Evolutionary conservation across 2,797 vertebrate species (phyloP).

Genomic region (Silurus lanzhouensis): DNA sequence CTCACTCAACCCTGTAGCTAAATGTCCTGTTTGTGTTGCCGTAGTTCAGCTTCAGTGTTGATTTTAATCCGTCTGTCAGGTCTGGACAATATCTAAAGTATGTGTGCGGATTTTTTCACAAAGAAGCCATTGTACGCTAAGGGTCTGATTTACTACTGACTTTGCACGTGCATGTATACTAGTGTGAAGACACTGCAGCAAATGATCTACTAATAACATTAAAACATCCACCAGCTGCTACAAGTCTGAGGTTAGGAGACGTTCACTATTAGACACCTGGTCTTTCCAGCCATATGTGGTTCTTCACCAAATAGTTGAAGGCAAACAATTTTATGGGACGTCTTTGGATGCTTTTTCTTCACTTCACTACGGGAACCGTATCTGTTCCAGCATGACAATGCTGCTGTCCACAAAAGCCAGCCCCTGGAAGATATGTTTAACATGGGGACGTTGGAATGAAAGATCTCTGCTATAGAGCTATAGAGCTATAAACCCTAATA

Average conservation of each 20-base stretch:
- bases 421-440: too few relatives aligned
- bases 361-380: too few relatives aligned
- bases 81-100: conserved; percentile 13
- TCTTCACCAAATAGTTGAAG: too few relatives aligned
- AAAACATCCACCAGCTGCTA: background rate
- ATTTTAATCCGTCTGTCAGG: conserved; percentile 4
- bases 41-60: background rate
- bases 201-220: background rate
- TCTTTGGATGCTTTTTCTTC: too few relatives aligned
- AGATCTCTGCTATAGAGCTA: too few relatives aligned
- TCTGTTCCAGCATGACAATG: too few relatives aligned
- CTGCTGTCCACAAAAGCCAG: too few relatives aligned
- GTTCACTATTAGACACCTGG: background rate
- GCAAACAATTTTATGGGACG: too few relatives aligned
- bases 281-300: too few relatives aligned
- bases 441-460: too few relatives aligned
- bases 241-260: background rate
- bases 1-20: background rate
- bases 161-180: background rate
- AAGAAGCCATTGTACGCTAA: conserved; percentile 12
- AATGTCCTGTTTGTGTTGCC: background rate
- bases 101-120: conserved; percentile 10
- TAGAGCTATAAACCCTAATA: too few relatives aligned
- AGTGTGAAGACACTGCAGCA: background rate
- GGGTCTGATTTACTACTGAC: background rate